Percentiles rank a stretch among this genome's conserved stretches.
These are phyloP conservation scores for Thermophis baileyi DNA, from an alignment of 2,113 vertebrate species.

Conservation along the genomic window DNA sequence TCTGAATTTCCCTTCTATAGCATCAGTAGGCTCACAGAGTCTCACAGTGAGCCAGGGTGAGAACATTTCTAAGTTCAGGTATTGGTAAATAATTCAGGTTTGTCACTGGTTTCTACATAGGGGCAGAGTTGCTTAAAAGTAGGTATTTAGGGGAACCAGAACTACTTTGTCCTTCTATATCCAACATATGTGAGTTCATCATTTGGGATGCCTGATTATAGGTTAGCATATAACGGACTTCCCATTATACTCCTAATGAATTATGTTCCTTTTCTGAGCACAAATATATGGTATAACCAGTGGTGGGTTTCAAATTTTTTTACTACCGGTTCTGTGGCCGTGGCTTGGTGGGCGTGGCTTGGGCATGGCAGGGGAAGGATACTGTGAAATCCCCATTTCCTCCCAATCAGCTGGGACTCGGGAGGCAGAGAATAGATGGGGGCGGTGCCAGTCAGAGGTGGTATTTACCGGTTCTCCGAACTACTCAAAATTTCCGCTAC, in stretches of 20 bases:
- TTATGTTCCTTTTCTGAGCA: neutral
- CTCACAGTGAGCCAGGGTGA: neutral
- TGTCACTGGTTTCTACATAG: neutral
- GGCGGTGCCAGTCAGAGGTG: no score
- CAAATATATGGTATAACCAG: neutral
- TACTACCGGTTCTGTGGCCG: no score
- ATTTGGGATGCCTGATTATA: neutral
- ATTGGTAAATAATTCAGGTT: neutral
- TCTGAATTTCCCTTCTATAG: neutral
- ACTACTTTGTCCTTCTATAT: neutral
- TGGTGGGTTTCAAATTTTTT: no score
- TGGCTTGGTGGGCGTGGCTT: no score
- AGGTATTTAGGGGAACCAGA: neutral
- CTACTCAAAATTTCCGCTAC: no score
- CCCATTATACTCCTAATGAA: neutral
- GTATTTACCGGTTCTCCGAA: no score
- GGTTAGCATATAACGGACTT: neutral
- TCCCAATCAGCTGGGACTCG: no score
- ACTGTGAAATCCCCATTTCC: no score
- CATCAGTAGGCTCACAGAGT: neutral
- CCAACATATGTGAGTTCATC: neutral
- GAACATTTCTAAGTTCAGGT: neutral
- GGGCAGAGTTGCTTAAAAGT: neutral
- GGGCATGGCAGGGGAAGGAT: no score
- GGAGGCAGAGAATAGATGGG: no score